Evolutionary conservation across 2,797 vertebrate genomes (phyloP), one percentile per base, ranked within the genome.

Genomic region (Pipistrellus kuhlii): DNA sequence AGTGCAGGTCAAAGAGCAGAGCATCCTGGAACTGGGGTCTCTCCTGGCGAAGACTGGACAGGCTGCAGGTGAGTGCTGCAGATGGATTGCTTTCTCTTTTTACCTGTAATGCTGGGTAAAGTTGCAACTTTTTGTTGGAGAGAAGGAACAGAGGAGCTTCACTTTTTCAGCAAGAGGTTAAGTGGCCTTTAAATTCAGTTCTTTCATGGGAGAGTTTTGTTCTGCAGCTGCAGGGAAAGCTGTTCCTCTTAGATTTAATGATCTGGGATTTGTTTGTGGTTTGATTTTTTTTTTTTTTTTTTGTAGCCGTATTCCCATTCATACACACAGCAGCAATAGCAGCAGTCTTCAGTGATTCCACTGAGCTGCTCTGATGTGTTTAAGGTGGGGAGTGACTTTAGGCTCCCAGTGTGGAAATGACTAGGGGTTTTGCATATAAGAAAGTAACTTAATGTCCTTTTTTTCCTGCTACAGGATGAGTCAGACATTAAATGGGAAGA

Each of bases 11-110:
- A 99, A 99, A 97, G 99, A 99, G 98, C 99, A 99, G 98, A 99
- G 99, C 98, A 99, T 99, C 98, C 98, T 99, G 98, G 99, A 99
- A 96, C 98, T 99, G 97, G 99, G 99, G 0, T 98, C 98, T 1
- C 99, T 99, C 88, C 96, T 99, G 98, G 99, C 99, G 92, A 99
- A 99, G 98, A 99, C 99, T 0, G 99, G 99, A 95, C 99, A 99
- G 96, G 99, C 99, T 90, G 99, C 99, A 98, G 99, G 99, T 99
- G 98, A 98, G 97, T 77, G 84, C 55, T 86, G 5, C 51, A 48
- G 6, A 14, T 20, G 17, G 51, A 15, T 38, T 84, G 53, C 48
- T 69, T 83, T 78, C 71, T 85, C 32, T 88, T 92, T 93, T 51
- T 69, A 10, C 62, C 21, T 76, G 69, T 78, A 64, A 32, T 51